Percentiles rank a stretch among this genome's conserved stretches.
Conservation (phyloP, 2,797 vertebrate genomes). For the Florisuga fusca region DNA sequence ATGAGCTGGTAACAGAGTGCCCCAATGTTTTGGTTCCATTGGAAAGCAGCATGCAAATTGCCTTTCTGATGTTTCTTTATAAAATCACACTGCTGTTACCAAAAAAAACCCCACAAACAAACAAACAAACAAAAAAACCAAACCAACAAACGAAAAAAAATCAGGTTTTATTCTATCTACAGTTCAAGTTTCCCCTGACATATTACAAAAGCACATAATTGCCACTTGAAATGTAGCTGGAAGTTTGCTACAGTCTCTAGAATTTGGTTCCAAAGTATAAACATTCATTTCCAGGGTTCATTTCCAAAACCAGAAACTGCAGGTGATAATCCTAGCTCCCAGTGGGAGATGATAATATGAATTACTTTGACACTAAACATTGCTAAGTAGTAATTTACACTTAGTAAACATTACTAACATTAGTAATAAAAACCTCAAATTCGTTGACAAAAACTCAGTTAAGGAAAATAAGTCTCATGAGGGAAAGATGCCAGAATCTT, state of each 20-base stretch:
- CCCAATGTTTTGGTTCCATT: accelerated
- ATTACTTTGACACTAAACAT: neutral
- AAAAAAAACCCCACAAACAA: neutral
- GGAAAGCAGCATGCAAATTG: neutral
- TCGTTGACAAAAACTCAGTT: neutral
- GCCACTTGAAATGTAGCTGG: neutral
- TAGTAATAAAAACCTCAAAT: neutral
- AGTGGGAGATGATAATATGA: neutral
- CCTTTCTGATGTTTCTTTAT: constrained; percentile 1
- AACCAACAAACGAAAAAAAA: no score
- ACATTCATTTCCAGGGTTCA: neutral
- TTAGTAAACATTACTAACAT: neutral
- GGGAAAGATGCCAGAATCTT: neutral
- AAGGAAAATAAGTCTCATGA: neutral
- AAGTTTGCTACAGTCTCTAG: neutral
- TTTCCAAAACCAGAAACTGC: neutral
- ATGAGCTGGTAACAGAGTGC: neutral
- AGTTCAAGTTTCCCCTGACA: neutral
- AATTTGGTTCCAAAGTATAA: neutral
- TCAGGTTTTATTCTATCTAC: neutral
- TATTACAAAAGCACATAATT: neutral
- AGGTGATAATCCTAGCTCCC: neutral
- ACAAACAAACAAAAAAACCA: neutral
- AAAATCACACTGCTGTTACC: neutral
- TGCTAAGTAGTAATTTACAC: neutral